Percentiles rank a stretch among this genome's conserved stretches.
Evolutionary conservation across 2,888 invertebrate genomes (phyloP).

Genomic region (Caenorhabditis sp.): DNA sequence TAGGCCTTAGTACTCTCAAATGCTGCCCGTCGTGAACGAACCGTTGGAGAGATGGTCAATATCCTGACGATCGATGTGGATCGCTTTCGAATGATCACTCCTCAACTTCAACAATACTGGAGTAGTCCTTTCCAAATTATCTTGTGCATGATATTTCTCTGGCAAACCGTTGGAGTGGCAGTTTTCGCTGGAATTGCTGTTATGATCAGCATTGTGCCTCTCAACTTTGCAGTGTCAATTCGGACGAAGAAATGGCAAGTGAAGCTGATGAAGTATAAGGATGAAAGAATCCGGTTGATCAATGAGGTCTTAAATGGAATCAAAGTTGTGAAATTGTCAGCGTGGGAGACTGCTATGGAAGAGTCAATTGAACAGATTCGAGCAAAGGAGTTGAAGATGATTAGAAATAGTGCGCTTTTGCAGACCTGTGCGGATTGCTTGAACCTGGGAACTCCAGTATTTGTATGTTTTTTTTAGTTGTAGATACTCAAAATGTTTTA

Average conservation of each 20-base stretch:
- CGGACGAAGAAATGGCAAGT: conserved; percentile 84
- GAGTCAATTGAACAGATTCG: conserved; percentile 70
- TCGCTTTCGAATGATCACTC: conserved; percentile 83
- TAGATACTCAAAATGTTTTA: too few relatives aligned
- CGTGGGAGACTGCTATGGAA: conserved; percentile 85
- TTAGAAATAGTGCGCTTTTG: conserved; percentile 75
- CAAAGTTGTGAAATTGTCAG: conserved; percentile 86
- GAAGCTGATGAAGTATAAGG: conserved; percentile 94
- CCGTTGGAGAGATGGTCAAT: conserved; percentile 86
- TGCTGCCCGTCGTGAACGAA: conserved; percentile 84
- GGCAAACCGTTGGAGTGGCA: conserved; percentile 87
- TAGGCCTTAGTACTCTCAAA: conserved; percentile 84
- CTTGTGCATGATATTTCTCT: conserved; percentile 83
- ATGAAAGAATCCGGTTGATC: conserved; percentile 94
- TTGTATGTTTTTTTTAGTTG: too few relatives aligned
- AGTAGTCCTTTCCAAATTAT: conserved; percentile 81
- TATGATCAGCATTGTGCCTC: conserved; percentile 87
- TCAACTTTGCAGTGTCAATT: conserved; percentile 79
- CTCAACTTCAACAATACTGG: conserved; percentile 82
- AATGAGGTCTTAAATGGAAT: conserved; percentile 95
- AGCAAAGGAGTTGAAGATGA: conserved; percentile 64
- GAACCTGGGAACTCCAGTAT: conserved; percentile 80
- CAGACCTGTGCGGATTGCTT: conserved; percentile 77
- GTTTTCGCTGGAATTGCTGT: conserved; percentile 94
- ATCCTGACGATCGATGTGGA: conserved; percentile 85